A percentile compares a stretch with the other conserved stretches of the same genome.
phyloP scores from a whole-genome alignment of 2,797 vertebrate species.

The Gila robusta region DNA sequence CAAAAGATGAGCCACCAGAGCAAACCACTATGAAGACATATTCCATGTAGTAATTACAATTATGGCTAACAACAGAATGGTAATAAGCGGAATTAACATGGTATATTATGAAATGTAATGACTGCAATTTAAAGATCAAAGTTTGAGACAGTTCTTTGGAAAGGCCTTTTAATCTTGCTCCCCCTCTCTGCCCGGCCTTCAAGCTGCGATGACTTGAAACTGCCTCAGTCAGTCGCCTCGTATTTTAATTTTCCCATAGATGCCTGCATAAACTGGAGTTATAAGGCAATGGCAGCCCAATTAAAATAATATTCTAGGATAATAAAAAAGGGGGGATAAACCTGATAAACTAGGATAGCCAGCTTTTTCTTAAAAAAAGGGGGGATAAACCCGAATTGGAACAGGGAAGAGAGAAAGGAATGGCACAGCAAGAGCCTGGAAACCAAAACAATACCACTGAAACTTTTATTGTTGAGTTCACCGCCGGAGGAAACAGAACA shows the following conservation, averaged over 20 bases:
- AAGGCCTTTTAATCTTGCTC: constrained; percentile 57
- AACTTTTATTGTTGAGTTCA: constrained; percentile 45
- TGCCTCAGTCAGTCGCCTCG: constrained; percentile 46
- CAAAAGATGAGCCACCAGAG: constrained; percentile 59
- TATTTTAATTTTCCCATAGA: constrained; percentile 62
- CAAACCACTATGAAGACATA: constrained; percentile 17
- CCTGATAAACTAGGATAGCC: background rate
- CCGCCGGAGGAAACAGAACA: constrained; percentile 39
- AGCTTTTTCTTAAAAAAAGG: constrained; percentile 51
- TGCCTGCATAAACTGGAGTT: constrained; percentile 37
- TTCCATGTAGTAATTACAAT: constrained; percentile 38
- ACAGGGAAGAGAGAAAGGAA: constrained; percentile 50
- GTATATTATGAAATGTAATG: constrained; percentile 65
- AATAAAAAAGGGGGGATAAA: background rate
- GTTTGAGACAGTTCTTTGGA: constrained; percentile 61
- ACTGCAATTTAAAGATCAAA: constrained; percentile 71
- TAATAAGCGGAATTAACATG: constrained; percentile 64
- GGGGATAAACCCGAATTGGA: constrained; percentile 21
- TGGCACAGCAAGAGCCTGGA: constrained; percentile 46
- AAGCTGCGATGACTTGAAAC: constrained; percentile 33
- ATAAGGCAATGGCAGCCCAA: constrained; percentile 59
- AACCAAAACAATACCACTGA: constrained; percentile 56
- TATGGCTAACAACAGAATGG: constrained; percentile 62
- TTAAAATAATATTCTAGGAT: constrained; percentile 65
- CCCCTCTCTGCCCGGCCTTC: constrained; percentile 38